Percentiles rank a stretch among this genome's conserved stretches.
Conservation (phyloP, 2,888 invertebrate genomes). For the Hololepta plana region DNA sequence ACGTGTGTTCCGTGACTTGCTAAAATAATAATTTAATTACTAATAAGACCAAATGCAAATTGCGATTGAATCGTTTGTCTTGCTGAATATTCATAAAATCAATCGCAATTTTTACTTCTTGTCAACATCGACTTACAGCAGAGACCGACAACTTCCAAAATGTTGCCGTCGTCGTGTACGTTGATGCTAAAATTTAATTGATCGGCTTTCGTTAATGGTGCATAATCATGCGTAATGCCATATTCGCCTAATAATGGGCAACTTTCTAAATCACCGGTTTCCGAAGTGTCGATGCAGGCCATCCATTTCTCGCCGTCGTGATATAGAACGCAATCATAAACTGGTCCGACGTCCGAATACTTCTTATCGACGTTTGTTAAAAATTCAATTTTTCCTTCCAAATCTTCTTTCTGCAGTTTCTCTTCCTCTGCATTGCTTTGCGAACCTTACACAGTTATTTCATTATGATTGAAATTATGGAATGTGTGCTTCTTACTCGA, state of each 20-base stretch:
- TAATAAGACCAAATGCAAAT: slow-evolving; percentile 6
- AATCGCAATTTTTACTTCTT: neutral
- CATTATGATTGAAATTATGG: no score
- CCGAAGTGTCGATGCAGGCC: slow-evolving; percentile 71
- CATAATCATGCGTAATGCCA: slow-evolving; percentile 58
- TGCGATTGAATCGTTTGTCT: slow-evolving; percentile 1
- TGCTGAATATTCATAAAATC: neutral
- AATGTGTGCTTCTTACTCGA: no score
- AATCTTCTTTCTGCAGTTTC: slow-evolving; percentile 72
- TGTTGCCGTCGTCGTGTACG: slow-evolving; percentile 77
- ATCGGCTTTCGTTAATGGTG: slow-evolving; percentile 57
- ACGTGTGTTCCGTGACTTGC: slow-evolving; percentile 97
- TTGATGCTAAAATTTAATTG: slow-evolving; percentile 80
- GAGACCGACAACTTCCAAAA: slow-evolving; percentile 84
- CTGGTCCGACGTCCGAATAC: slow-evolving; percentile 69
- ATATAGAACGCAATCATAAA: slow-evolving; percentile 87
- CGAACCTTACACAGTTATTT: no score
- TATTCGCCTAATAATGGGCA: slow-evolving; percentile 70
- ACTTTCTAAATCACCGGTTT: slow-evolving; percentile 59
- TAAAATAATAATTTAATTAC: slow-evolving; percentile 23
- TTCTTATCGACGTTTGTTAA: slow-evolving; percentile 74
- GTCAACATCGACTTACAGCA: slow-evolving; percentile 59
- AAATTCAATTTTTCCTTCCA: slow-evolving; percentile 71
- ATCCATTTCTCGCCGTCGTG: slow-evolving; percentile 85
- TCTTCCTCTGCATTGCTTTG: slow-evolving; percentile 37